A percentile compares a stretch with the other conserved stretches of the same genome.
phyloP scores from a whole-genome alignment of 2,888 invertebrate species.

The Hedychridium roseum region DNA sequence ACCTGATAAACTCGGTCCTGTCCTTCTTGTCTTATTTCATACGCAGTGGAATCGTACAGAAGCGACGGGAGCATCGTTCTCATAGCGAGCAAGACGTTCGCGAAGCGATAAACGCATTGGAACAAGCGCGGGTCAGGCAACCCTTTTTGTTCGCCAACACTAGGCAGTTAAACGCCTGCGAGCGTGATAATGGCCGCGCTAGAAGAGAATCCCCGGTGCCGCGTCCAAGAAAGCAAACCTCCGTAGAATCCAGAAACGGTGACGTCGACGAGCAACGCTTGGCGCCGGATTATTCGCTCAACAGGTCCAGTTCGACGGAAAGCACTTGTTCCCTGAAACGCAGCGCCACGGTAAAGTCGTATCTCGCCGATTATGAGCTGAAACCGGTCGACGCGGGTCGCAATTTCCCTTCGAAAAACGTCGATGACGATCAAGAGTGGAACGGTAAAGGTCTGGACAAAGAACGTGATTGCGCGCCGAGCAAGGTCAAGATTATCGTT shows the following conservation, averaged over 20 bases:
- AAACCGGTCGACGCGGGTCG: slow-evolving; percentile 24
- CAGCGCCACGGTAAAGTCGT: slow-evolving; percentile 44
- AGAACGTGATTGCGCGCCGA: slow-evolving; percentile 27
- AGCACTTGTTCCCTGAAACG: slow-evolving; percentile 39
- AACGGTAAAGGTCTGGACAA: slow-evolving; percentile 28
- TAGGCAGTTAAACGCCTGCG: slow-evolving; percentile 9
- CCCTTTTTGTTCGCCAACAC: slow-evolving; percentile 28
- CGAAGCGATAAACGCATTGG: slow-evolving; percentile 46
- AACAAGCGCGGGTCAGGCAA: slow-evolving; percentile 40
- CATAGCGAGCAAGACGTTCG: slow-evolving; percentile 47
- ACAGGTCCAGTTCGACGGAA: slow-evolving; percentile 15
- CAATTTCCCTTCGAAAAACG: slow-evolving; percentile 22
- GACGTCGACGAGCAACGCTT: slow-evolving; percentile 9
- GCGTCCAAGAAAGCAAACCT: slow-evolving; percentile 17
- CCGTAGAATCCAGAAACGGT: neutral
- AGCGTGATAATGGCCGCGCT: slow-evolving; percentile 14
- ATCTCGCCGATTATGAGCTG: slow-evolving; percentile 40
- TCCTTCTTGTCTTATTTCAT: slow-evolving; percentile 87
- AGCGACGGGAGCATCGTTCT: slow-evolving; percentile 46
- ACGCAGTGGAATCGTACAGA: slow-evolving; percentile 59
- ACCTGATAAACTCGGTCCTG: slow-evolving; percentile 77
- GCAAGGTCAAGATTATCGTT: slow-evolving; percentile 53
- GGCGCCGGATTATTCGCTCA: slow-evolving; percentile 10
- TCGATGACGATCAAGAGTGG: slow-evolving; percentile 10
- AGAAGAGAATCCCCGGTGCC: slow-evolving; percentile 11